A percentile compares a stretch with the other conserved stretches of the same genome.
Conservation (phyloP, 37 sponge, comb jelly and placozoan genomes). For the Diacarnus erythraeanus region DNA sequence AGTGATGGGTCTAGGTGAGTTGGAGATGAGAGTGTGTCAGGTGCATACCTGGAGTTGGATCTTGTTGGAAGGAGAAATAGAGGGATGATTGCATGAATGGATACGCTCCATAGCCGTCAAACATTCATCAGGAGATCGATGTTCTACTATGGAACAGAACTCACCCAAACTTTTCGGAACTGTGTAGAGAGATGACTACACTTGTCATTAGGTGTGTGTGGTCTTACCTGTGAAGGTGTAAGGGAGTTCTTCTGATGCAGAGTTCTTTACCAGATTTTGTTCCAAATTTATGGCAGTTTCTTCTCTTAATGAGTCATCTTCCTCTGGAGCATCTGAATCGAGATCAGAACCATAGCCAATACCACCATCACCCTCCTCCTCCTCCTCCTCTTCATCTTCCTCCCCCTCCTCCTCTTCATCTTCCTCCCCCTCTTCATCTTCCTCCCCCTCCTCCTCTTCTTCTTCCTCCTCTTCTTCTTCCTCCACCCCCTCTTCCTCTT, state of each 20-base stretch:
- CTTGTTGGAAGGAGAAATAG: conserved; percentile 59
- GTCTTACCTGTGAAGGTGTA: conserved; percentile 42
- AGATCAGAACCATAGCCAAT: conserved; percentile 55
- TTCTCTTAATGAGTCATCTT: conserved; percentile 10
- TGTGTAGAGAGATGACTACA: background rate
- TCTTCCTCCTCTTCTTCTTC: conserved; percentile 14
- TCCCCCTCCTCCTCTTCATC: conserved; percentile 5
- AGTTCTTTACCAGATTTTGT: conserved; percentile 18
- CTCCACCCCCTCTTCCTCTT: background rate
- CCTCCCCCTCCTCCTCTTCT: conserved; percentile 26
- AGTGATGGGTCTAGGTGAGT: background rate
- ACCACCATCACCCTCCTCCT: conserved; percentile 23
- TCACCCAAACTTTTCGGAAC: conserved; percentile 60
- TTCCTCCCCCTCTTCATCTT: conserved; percentile 10
- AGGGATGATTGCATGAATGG: conserved; percentile 58
- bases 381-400: conserved; percentile 13
- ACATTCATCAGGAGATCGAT: conserved; percentile 60
- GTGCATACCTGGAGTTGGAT: conserved; percentile 50
- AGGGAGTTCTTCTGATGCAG: conserved; percentile 48
- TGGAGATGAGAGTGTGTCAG: background rate
- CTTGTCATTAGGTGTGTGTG: background rate
- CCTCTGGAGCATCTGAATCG: conserved; percentile 35
- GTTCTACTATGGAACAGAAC: conserved; percentile 7
- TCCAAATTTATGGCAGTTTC: background rate
- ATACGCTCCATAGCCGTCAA: conserved; percentile 66